Base-by-base conservation (phyloP, 2,113 vertebrate species). In the Apodemus sylvaticus region DNA sequence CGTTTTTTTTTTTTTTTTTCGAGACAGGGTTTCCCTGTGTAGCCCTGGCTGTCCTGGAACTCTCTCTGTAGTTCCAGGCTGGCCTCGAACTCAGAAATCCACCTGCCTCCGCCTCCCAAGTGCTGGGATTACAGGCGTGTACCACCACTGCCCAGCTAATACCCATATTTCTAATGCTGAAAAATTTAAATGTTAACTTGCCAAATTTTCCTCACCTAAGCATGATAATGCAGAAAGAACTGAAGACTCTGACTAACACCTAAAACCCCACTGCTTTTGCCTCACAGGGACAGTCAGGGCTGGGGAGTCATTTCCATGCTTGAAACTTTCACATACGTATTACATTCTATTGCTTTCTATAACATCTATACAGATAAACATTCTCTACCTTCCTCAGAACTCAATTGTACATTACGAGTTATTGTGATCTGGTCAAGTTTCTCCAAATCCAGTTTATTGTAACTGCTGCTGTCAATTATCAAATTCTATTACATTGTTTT, bases 361-460 rank as follows among this genome's bases (percentile, higher is more conserved):
- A 83, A 64, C 29, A 70, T 87, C 42, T 74, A 66, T 24, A 70
- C 74, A 74, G 81, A 87, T 70, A 53, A 60, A 90, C 24, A 11
- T 73, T 90, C 94, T 73, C 62, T 91, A 42, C 42, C 74, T 48
- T 90, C 42, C 42, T 24, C 55, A 42, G 76, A 91, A 91, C 36
- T 88, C 74, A 92, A 71, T 26, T 86, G n/a, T 93, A 55, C 31
- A 64, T 64, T 64, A 64, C 11, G 55, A 70, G 53, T 79, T 83
- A 73, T 31, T 86, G 19, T 93, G 39, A 88, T 53, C 53, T 93
- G n/a, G 31, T 71, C 45, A 76, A 82, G 39, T 22, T 90, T 36
- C 64, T 93, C 48, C 39, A 94, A 90, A 86, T 86, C 17, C 42
- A 66, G 13, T 79, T 78, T 89, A 86, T 88, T 93, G 62, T 83